Evolutionary conservation across 2,888 invertebrate genomes (phyloP), one percentile per base, ranked within the genome.

Genomic region (Eledona agricola): DNA sequence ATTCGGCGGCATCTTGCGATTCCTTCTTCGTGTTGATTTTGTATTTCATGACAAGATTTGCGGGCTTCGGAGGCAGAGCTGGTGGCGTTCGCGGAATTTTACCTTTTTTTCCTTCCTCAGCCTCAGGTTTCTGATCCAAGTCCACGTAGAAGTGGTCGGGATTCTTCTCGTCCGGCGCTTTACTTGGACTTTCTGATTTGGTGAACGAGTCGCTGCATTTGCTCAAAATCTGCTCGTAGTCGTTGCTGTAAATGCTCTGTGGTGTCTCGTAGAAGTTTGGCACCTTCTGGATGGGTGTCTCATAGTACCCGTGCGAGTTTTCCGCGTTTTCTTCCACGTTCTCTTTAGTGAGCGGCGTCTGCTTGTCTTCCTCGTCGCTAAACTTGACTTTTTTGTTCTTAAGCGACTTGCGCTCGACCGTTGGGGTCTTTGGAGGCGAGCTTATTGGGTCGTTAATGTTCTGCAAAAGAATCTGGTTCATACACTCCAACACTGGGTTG

Each of bases 401-500:
- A 7, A 50, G 35, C 1, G 58, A 50, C 58, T 74, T 74, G 15
- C 74, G 58, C 47, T 76, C 76, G 9, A 72, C 58, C 11, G 69
- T 72, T 3, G 77, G 77, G 3, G 75, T 74, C 68, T 77, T 77
- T 1, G 77, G 77, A 4, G 77, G 77, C 0, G 77, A 76, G 57
- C 66, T 71, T 23, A 72, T 60, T 0, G 67, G 47, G 51, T 82
- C 82, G 52, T 81, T 81, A 65, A 81, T 81, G 71, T 91, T 90
- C 64, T 90, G 87, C 16, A 92, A 75, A 22, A 92, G 77, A 63
- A 92, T 92, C 76, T 89, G 91, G 77, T 91, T 91, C 59, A 92
- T 90, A 69, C 91, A 91, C 74, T 92, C 91, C 35, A 92, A 75
- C 3, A 92, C 91, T 1, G 91, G 91, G 76, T 91, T 92, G 61